Conservation (phyloP, 2,797 vertebrate species). For the Caiman crocodilus region DNA sequence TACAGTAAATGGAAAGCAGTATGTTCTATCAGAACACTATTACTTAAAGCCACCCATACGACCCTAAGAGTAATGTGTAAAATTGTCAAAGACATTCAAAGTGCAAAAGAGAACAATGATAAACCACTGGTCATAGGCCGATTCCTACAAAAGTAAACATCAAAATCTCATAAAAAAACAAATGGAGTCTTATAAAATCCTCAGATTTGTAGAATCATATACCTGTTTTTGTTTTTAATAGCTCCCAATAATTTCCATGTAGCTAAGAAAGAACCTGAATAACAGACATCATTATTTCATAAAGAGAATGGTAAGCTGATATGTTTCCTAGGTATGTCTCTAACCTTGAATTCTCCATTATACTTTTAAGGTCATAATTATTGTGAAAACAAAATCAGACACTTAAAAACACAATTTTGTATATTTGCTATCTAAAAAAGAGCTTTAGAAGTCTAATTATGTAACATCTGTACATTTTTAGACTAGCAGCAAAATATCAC, state of each 20-base stretch:
- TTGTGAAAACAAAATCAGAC: not conserved
- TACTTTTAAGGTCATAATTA: not conserved
- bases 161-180: not conserved
- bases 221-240: not conserved
- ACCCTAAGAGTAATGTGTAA: not conserved
- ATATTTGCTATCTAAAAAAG: not conserved
- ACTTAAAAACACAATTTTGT: not conserved
- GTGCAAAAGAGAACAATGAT: constrained; percentile 24
- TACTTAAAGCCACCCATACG: not conserved
- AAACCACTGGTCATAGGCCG: not conserved
- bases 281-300: not conserved
- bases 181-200: not conserved
- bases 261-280: not conserved
- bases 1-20: not conserved
- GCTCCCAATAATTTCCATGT: not conserved
- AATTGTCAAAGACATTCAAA: constrained; percentile 37
- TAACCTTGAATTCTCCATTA: not conserved
- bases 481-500: not conserved
- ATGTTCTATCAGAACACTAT: not conserved
- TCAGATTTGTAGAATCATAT: not conserved
- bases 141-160: not conserved
- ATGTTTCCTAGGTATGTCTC: not conserved
- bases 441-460: not conserved
- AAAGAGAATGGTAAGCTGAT: not conserved
- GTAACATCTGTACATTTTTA: not conserved